Conservation (phyloP, 2,888 invertebrate species). For the Terebella lapidaria region DNA sequence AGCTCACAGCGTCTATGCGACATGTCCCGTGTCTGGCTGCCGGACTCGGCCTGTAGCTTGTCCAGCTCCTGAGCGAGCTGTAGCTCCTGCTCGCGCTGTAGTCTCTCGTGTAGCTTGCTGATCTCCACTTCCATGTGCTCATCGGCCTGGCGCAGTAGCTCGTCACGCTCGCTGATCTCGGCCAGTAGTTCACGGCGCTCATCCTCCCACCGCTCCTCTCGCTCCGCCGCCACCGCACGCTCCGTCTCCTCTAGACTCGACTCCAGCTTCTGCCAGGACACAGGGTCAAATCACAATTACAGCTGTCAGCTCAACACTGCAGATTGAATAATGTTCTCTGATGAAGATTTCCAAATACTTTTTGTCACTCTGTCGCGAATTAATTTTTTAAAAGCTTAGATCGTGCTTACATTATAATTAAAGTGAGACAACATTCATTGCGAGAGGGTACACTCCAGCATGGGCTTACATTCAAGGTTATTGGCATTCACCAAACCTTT, state of each 20-base stretch:
- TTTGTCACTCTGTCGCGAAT: neutral
- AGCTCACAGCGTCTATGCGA: too few species aligned
- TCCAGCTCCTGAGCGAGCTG: conserved; percentile 1
- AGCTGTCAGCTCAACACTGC: too few species aligned
- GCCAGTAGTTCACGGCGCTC: neutral
- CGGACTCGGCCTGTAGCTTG: neutral
- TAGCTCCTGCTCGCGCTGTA: conserved; percentile 4
- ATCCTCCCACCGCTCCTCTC: conserved; percentile 5
- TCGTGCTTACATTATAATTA: too few species aligned
- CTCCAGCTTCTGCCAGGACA: conserved; percentile 2
- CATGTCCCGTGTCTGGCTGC: too few species aligned
- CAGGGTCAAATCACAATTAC: too few species aligned
- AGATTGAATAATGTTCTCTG: too few species aligned
- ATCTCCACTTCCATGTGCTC: conserved; percentile 19
- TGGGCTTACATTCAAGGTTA: too few species aligned
- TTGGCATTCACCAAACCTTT: too few species aligned
- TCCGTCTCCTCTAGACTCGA: neutral
- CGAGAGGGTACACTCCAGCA: too few species aligned
- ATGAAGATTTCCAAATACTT: neutral
- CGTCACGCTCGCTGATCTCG: conserved; percentile 2
- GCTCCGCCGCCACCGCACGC: neutral
- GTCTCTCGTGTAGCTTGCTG: conserved; percentile 6
- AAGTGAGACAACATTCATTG: too few species aligned
- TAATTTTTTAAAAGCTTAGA: too few species aligned
- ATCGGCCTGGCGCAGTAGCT: conserved; percentile 14